These are phyloP conservation scores for Scalopus aquaticus DNA, from an alignment of 2,113 vertebrate species.

Conservation along the genomic window DNA sequence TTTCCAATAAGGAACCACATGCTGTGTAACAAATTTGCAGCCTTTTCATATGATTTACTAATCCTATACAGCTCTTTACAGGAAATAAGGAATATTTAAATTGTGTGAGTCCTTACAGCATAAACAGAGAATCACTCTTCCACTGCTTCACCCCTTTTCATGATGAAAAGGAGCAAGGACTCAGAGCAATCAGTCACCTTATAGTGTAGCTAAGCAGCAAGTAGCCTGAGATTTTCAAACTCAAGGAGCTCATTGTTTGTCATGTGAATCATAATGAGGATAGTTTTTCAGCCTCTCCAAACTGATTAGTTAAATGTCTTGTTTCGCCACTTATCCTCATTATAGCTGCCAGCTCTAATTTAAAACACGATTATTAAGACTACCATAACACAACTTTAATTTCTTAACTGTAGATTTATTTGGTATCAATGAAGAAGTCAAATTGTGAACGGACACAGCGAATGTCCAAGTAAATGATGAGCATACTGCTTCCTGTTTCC, in stretches of 20 bases:
- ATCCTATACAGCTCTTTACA: not conserved
- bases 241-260: constrained; percentile 49
- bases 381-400: constrained; percentile 8
- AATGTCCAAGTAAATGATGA: not conserved
- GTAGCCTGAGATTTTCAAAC: not conserved
- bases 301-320: constrained; percentile 53
- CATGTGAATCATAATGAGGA: constrained; percentile 26
- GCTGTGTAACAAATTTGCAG: not conserved
- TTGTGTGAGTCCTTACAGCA: not conserved
- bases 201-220: not conserved
- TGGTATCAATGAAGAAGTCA: constrained; percentile 13
- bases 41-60: not conserved
- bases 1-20: not conserved
- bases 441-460: constrained; percentile 1
- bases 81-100: not conserved
- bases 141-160: not conserved
- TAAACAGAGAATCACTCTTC: not conserved
- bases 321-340: constrained; percentile 52
- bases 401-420: not conserved
- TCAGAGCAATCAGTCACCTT: constrained; percentile 16
- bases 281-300: constrained; percentile 32
- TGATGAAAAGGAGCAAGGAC: not conserved
- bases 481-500: not conserved
- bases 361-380: constrained; percentile 51
- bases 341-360: constrained; percentile 52